Percentiles rank a stretch among this genome's conserved stretches.
These are phyloP conservation scores for Grapholita molesta DNA, from an alignment of 1,140 invertebrate species.

Conservation along the genomic window DNA sequence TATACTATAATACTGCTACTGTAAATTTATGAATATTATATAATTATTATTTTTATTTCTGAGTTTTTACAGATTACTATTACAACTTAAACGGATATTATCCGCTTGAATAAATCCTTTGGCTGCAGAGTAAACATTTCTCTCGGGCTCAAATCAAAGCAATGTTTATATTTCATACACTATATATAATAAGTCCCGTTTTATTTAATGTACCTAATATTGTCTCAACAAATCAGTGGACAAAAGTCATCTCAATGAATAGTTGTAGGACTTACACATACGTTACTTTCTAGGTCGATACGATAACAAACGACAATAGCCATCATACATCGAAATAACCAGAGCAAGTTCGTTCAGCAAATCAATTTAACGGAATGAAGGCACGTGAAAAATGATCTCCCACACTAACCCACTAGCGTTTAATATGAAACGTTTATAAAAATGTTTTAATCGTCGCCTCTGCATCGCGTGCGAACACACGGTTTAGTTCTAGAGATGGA, in stretches of 20 bases:
- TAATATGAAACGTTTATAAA: conserved; percentile 20
- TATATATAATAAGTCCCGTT: too few species aligned
- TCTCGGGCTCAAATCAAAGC: too few species aligned
- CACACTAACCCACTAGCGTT: conserved; percentile 22
- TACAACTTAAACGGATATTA: too few species aligned
- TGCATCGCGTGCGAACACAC: conserved; percentile 14
- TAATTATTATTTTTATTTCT: too few species aligned
- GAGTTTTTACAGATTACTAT: too few species aligned
- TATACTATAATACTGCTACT: too few species aligned
- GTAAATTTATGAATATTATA: too few species aligned
- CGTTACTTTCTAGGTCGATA: background rate
- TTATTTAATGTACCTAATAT: background rate
- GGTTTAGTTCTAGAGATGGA: background rate
- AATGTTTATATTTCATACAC: too few species aligned
- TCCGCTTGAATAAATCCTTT: too few species aligned
- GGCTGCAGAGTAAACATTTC: too few species aligned
- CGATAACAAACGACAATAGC: background rate
- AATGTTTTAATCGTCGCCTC: conserved; percentile 11
- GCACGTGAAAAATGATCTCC: conserved; percentile 21
- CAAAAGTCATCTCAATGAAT: too few species aligned
- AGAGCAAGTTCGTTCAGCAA: background rate
- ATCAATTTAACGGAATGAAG: conserved; percentile 18
- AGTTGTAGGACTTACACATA: background rate
- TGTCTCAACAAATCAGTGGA: too few species aligned
- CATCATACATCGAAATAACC: background rate